phyloP scores from a whole-genome alignment of 2,888 invertebrate genomes.

The Napeogenes inachia region DNA sequence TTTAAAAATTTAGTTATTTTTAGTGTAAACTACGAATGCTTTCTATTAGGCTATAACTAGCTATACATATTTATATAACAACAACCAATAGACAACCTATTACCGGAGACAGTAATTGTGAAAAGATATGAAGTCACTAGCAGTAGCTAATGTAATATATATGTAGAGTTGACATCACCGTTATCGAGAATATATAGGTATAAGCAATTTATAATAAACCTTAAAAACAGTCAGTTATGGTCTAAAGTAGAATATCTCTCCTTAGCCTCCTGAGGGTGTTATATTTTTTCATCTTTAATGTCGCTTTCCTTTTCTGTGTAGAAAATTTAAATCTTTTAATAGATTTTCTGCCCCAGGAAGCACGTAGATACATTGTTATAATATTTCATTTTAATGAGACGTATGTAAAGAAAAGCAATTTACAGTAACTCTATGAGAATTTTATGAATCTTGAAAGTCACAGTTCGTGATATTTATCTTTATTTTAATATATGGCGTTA shows the following conservation, averaged over 20 bases:
- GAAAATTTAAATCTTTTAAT: constrained; percentile 18
- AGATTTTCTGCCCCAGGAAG: constrained; percentile 9
- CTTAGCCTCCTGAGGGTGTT: background rate
- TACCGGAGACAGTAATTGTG: too few species aligned
- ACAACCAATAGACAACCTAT: too few species aligned
- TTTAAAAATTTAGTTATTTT: too few species aligned
- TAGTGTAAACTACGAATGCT: too few species aligned
- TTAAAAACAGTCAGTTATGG: background rate
- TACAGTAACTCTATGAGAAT: background rate
- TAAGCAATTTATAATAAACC: background rate
- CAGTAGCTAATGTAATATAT: too few species aligned
- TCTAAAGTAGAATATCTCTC: background rate
- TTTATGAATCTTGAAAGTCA: background rate
- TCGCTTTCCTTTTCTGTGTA: constrained; percentile 11
- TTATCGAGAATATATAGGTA: too few species aligned
- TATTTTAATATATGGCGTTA: too few species aligned
- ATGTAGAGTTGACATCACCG: too few species aligned
- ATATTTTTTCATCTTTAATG: constrained; percentile 12
- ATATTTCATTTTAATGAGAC: constrained; percentile 20
- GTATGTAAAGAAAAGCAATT: constrained; percentile 3
- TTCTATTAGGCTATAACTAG: too few species aligned
- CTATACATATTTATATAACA: too few species aligned
- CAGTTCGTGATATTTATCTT: too few species aligned
- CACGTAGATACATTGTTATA: constrained; percentile 15
- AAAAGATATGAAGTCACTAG: too few species aligned